Conservation (phyloP, 2,797 vertebrate genomes). For the Pseudomugil tenellus region DNA sequence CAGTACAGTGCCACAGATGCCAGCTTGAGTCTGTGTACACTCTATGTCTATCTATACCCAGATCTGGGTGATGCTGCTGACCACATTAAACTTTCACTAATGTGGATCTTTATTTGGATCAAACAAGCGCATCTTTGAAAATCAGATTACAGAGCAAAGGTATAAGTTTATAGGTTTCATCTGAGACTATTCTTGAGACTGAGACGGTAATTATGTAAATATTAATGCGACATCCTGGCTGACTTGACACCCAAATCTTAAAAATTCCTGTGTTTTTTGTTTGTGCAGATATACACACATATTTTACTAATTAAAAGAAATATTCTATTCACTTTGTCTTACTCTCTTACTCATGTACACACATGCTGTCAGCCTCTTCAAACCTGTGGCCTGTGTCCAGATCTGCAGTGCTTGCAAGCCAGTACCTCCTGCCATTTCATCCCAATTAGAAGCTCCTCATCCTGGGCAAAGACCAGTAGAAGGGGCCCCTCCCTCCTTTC, state of each 20-base stretch:
- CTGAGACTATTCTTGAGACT: neutral
- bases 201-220: neutral
- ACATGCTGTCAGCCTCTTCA: conserved; percentile 49
- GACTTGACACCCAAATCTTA: neutral
- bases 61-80: neutral
- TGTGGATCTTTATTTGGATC: neutral
- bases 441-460: conserved; percentile 74
- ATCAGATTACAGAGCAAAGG: too few species aligned
- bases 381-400: conserved; percentile 67
- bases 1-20: conserved; percentile 34
- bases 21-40: conserved; percentile 14
- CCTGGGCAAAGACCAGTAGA: conserved; percentile 44
- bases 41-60: neutral
- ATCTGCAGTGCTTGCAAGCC: conserved; percentile 57
- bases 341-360: neutral
- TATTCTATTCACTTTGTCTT: conserved; percentile 4
- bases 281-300: neutral
- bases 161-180: too few species aligned
- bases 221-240: neutral
- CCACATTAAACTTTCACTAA: neutral
- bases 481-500: conserved; percentile 35
- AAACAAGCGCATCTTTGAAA: too few species aligned
- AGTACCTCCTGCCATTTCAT: conserved; percentile 65
- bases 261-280: neutral
- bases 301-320: conserved; percentile 14